Evolutionary conservation across 2,113 vertebrate genomes (phyloP).

Genomic region (Alouatta palliata): DNA sequence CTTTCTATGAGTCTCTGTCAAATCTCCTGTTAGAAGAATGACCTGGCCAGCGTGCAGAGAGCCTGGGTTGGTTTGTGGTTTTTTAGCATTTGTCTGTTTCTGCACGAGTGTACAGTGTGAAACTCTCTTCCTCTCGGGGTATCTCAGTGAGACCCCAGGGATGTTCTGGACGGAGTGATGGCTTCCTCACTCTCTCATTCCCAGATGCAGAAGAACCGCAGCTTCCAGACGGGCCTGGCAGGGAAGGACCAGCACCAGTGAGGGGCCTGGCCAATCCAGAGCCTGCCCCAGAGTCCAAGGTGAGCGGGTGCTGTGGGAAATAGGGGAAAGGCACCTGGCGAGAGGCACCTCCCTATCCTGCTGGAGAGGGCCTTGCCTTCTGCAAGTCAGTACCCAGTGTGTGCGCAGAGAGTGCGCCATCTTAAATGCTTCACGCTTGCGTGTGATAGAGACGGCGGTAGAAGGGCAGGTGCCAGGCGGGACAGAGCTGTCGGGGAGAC

Average conservation of each 20-base stretch:
- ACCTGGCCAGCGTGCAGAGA: not conserved
- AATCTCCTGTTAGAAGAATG: rapidly evolving
- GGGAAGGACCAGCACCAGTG: conserved; percentile 77
- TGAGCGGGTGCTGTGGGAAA: not conserved
- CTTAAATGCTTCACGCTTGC: rapidly evolving
- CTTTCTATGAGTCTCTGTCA: not conserved
- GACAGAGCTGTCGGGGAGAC: not conserved
- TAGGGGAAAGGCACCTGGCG: rapidly evolving
- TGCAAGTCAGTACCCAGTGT: rapidly evolving
- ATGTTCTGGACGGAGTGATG: not conserved
- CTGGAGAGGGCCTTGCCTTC: not conserved
- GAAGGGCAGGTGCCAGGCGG: not conserved
- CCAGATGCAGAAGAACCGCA: conserved; percentile 88
- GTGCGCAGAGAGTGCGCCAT: rapidly evolving
- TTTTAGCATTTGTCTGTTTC: rapidly evolving
- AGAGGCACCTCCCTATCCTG: not conserved
- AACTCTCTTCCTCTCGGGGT: not conserved
- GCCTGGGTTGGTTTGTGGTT: rapidly evolving
- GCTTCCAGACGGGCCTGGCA: conserved; percentile 84
- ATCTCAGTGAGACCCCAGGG: not conserved
- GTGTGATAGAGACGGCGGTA: rapidly evolving
- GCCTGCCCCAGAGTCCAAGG: conserved; percentile 76
- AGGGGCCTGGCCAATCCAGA: conserved; percentile 83
- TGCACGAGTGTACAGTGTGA: rapidly evolving
- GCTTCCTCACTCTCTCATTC: not conserved